Evolutionary conservation across 2,797 vertebrate genomes (phyloP), one percentile per base, ranked within the genome.

Genomic region (Falco rusticolus): DNA sequence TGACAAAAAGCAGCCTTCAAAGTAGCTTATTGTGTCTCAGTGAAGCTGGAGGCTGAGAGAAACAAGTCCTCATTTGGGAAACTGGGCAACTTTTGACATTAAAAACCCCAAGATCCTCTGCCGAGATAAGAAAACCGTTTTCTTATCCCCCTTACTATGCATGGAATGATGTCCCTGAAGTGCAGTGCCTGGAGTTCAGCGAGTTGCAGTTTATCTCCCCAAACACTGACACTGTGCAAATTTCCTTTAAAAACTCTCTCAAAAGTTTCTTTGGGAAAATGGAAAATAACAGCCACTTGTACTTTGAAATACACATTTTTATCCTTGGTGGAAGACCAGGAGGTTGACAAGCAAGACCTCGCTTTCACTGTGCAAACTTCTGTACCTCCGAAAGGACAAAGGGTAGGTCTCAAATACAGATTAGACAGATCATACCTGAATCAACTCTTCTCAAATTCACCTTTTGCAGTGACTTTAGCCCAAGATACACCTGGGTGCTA

Each of bases 161-260:
- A 6, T 0, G n/a, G 59, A 53, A 25, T 25, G 21, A 25, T 33
- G 54, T 28, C 64, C 66, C 71, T 41, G 43, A 79, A 90, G 83
- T 20, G 10, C 25, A 34, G 47, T 3, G 59, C 81, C 83, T 47
- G 5, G 59, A 53, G 87, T 93, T 91, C 91, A 69, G 20, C 2
- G 66, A 74, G 89, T 43, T 85, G 68, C 61, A 78, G 45, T 77
- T 94, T 92, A 84, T 71, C 91, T 94, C 84, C 81, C 60, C 72
- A 64, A 74, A 79, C 61, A 57, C 53, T 61, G 80, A 81, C 61
- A 63, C 34, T 10, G 18, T 6, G 77, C n/a, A 94, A 48, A 84
- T 72, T 57, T 64, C 29, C 64, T 34, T 82, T 41, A 33, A 63
- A 81, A 87, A 64, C 25, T 11, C 13, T 22, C 47, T 48, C 37